These are phyloP conservation scores for Centrocercus urophasianus DNA, from an alignment of 2,113 vertebrate species.

Conservation along the genomic window DNA sequence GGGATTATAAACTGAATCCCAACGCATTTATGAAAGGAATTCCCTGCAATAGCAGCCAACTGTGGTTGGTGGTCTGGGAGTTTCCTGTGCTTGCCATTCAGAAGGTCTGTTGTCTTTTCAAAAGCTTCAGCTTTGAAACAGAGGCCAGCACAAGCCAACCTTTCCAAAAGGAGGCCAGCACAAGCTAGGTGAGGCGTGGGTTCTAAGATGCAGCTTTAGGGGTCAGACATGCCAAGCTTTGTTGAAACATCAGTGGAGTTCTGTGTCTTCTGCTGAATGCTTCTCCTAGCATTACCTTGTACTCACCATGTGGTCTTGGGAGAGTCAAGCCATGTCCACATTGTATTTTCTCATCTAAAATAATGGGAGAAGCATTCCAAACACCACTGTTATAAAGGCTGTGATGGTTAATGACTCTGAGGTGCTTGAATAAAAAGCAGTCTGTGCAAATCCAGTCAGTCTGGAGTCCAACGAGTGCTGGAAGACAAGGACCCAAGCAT, in stretches of 20 bases:
- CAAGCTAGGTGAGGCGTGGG: not conserved
- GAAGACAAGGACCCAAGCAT: not conserved
- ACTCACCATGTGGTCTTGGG: not conserved
- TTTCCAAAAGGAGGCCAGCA: not conserved
- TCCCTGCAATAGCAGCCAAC: not conserved
- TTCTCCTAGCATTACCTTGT: not conserved
- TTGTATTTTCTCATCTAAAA: not conserved
- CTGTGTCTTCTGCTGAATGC: not conserved
- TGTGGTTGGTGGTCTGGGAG: not conserved
- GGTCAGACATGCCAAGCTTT: not conserved
- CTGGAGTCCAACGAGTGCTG: not conserved
- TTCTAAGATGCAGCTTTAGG: not conserved
- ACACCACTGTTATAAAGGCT: not conserved
- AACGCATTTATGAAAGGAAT: not conserved
- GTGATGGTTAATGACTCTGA: not conserved
- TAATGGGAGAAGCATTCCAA: not conserved
- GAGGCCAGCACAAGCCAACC: not conserved
- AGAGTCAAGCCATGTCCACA: not conserved
- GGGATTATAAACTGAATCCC: not conserved
- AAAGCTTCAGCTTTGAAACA: not conserved
- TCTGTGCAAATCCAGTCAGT: not conserved
- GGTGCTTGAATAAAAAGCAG: not conserved
- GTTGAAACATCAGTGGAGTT: accelerated
- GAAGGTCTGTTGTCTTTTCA: not conserved
- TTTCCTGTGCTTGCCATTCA: not conserved